Evolutionary conservation across 2,113 vertebrate genomes (phyloP), one percentile per base, ranked within the genome.

Genomic region (Upupa epops): DNA sequence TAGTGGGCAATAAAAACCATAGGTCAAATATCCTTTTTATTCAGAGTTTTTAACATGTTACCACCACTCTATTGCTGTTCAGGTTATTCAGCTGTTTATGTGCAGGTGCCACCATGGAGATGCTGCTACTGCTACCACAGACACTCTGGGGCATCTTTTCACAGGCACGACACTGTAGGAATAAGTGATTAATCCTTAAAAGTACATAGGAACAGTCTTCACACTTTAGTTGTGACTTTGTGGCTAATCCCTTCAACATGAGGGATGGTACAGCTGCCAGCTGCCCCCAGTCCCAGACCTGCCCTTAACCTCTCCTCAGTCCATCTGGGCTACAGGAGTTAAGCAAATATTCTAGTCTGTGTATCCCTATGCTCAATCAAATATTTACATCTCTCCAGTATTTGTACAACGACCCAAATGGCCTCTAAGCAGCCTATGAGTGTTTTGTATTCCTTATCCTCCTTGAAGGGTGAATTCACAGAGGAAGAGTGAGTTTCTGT

Each of bases 41-140:
- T 32, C 71, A 52, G 25, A 46, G 10, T 20, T 42, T 11, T 12
- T 25, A 25, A 11, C 4, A 34, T 4, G 5, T 12, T 60, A 5
- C 4, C 7, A 11, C 31, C 37, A 65, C 8, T 18, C 45, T 28
- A 4, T 11, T 3, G 3, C 26, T 31, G 8, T 5, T 59, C 9
- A 3, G 16, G 3, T 22, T 31, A 7, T 5, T 59, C 9, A 3
- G 16, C 13, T 34, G 7, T 26, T 36, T 3, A 24, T 17, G 59
- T 1, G 6, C 13, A 28, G 21, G 8, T 79, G 25, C 32, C 37
- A 31, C 1, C 7, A 2, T 0, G 4, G n/a, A 13, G n/a, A 11
- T 58, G 29, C 4, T n/a, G 25, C 29, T 4, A 19, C 26, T 32
- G 21, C 12, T 17, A 54, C 17, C 32, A 42, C 8, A 22, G 77